A percentile compares a stretch with the other conserved stretches of the same genome.
Evolutionary conservation across 2,797 vertebrate genomes (phyloP).

Genomic region (Karalla daura): DNA sequence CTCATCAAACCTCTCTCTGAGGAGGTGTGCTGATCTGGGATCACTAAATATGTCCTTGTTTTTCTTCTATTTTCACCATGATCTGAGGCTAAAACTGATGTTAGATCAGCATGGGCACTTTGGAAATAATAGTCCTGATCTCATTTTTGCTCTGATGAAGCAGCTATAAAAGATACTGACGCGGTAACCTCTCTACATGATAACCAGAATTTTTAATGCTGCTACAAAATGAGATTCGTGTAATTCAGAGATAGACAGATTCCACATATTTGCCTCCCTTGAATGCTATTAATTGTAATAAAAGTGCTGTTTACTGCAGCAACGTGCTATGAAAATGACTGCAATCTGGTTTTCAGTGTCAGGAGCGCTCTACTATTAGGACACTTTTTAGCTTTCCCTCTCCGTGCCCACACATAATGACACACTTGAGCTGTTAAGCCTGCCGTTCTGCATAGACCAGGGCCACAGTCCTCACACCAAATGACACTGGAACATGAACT

Average conservation of each 20-base stretch:
- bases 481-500: constrained; percentile 62
- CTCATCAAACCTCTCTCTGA: constrained; percentile 73
- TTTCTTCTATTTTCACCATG: constrained; percentile 58
- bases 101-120: constrained; percentile 67
- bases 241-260: constrained; percentile 11
- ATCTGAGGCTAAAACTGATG: constrained; percentile 69
- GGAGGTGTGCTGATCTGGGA: constrained; percentile 70
- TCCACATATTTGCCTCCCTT: background rate
- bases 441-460: constrained; percentile 56
- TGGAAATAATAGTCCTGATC: constrained; percentile 68
- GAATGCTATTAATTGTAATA: background rate
- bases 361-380: constrained; percentile 46
- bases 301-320: background rate
- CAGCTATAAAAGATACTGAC: constrained; percentile 35
- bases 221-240: constrained; percentile 5
- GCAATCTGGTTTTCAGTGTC: constrained; percentile 30
- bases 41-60: constrained; percentile 74
- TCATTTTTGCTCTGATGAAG: constrained; percentile 57
- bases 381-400: constrained; percentile 50
- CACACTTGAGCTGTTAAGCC: constrained; percentile 69
- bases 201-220: constrained; percentile 1
- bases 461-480: constrained; percentile 47
- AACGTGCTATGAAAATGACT: constrained; percentile 18
- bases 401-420: constrained; percentile 66
- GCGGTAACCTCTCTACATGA: constrained; percentile 16